Base-by-base conservation (phyloP, 2,888 invertebrate species). In the Rhamphomyia laevipes region DNA sequence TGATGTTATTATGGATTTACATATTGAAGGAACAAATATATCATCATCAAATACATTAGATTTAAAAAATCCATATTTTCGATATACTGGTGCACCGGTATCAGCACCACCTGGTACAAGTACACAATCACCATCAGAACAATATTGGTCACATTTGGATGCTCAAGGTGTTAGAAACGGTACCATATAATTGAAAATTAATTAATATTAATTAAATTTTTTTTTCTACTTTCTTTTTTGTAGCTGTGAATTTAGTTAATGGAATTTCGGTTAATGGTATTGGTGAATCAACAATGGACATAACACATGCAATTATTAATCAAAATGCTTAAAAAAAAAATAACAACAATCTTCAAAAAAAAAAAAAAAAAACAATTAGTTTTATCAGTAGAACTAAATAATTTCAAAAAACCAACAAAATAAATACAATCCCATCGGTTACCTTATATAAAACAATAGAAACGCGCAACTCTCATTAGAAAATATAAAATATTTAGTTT, bases 31-130 rank as follows among this genome's bases (percentile, higher is more conserved):
- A 37, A 90, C 91, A 12, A 82, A 81, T 51, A 81, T 85, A 61
- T 81, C 84, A 53, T 89, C 92, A 37, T 83, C 82, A 54, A 97
- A 97, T 68, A 91, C 90, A 15, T 76, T 99, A 63, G 97, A 99
- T 71, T 76, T 99, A 62, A 97, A 97, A 75, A 97, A 97, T 73
- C 96, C 97, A 0, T 96, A 94, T 78, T 97, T 97, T 71, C 82
- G 96, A 65, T 95, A 94, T 65, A 92, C 93, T 3, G 94, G 93
- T 17, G 89, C 90, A 23, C 89, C 94, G 0, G 88, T 89, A 1
- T 84, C 87, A 48, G 88, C 94, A 1, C 95, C 95, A 9, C 95
- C 95, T 1, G 93, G 95, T 12, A 84, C 87, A 45, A 88, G 87
- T 63, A 84, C 82, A 51, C 82, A 85, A 44, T 94, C 95, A 2